phyloP scores from a whole-genome alignment of 2,888 invertebrate genomes.

The Ormyrus rosae region DNA sequence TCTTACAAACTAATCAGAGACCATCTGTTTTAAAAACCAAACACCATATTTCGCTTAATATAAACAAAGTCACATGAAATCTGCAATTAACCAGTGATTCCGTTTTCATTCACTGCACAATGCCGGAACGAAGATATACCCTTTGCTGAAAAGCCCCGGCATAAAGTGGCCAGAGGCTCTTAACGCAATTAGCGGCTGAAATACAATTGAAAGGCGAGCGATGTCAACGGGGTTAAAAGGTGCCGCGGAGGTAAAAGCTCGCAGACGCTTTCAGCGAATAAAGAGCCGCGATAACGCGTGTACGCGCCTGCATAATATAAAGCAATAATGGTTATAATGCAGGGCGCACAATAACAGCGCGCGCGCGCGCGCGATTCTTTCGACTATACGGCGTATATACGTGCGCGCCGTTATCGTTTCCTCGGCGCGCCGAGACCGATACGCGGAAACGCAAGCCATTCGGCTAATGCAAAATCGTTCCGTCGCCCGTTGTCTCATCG shows the following conservation, averaged over 20 bases:
- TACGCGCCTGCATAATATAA: not conserved
- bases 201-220: not conserved
- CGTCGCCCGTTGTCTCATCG: conserved; percentile 13
- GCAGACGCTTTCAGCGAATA: not conserved
- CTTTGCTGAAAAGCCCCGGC: no score
- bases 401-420: conserved; percentile 1
- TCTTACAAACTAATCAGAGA: no score
- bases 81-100: no score
- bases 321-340: conserved; percentile 25
- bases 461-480: conserved; percentile 42
- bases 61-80: no score
- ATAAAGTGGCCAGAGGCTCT: not conserved
- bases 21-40: no score
- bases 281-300: not conserved
- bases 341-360: not conserved
- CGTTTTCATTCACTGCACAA: no score
- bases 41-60: no score
- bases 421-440: not conserved
- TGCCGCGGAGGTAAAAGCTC: not conserved
- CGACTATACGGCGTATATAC: no score
- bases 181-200: not conserved
- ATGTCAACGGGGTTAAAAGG: not conserved
- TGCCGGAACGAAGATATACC: no score
- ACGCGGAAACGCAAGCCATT: conserved; percentile 39
- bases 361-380: not conserved